Evolutionary conservation across 2,888 invertebrate genomes (phyloP), one percentile per base, ranked within the genome.

Genomic region (Archips xylosteana): DNA sequence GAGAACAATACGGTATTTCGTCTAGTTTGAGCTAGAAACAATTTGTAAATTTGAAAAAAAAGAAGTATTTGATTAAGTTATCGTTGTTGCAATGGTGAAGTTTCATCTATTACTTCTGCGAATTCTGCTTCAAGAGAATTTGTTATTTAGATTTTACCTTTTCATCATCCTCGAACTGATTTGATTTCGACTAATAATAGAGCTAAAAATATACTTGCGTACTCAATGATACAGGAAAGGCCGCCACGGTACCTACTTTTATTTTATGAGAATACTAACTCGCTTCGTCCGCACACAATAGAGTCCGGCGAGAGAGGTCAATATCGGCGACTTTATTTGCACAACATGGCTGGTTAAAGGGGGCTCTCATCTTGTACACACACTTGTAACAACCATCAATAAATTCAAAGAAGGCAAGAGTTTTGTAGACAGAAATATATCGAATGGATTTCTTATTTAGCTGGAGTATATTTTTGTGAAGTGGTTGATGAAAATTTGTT

Each of bases 281-380:
- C 76, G 75, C 72, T 76, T 79, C 79, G 81, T 81, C 81, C 82
- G 81, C 83, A 81, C 83, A 88, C 86, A 88, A 88, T 85, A 85
- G 85, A 81, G 79, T 78, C 81, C 79, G 80, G 79, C 77, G 80
- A 79, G 81, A 83, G 81, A 81, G 84, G 84, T 87, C 85, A 88
- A 89, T 86, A 88, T 80, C 85, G 81, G 77, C 80, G 80, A 81
- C 80, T 85, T 81, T 89, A 88, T 90, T 90, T 89, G 80, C 82
- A 80, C 81, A 82, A 83, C 78, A 82, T 80, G 85, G 45, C 63
- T 32, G 67, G 67, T 68, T 72, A 72, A 57, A 47, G 47, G 62
- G 34, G 65, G 6, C 54, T 72, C 67, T 62, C 62, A 54, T 45
- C 71, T 54, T 67, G 67, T 57, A 57, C 72, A 67, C 47, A 71